Evolutionary conservation across 1,140 invertebrate species (phyloP), one percentile per base, ranked within the genome.

Genomic region (Drosophila ironensis): DNA sequence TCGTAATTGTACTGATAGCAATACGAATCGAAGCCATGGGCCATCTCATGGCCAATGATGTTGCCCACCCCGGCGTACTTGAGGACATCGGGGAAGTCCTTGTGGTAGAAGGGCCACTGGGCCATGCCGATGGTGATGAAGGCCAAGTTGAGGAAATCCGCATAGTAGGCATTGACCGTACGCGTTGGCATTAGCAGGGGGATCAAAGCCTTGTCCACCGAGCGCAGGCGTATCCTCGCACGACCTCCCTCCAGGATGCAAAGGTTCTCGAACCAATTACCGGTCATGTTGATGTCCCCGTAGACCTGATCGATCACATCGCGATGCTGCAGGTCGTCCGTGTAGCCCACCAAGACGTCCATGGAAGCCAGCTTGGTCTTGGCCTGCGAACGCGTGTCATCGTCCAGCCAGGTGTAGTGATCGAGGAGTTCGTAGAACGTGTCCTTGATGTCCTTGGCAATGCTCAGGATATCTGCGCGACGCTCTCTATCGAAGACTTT

Each of bases 1-100:
- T 93, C 90, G 61, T 93, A 93, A 69, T 96, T 94, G 61, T 92
- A 95, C 57, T 98, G 95, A 12, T 98, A 93, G n/a, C 98, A 78
- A 22, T 87, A 63, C 53, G 93, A 91, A 52, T 94, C 93, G 61
- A 94, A 94, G 1, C 93, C 93, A 54, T 94, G 94, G 5, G 93
- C 93, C 50, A 94, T 93, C 81, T 95, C 94, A 61, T 95, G 94
- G 0, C 94, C 94, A 46, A 95, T 93, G 9, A 94, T 92, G 12
- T 92, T 92, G 1, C 94, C 94, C 25, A 95, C 92, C 0, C 93
- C 93, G 0, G 93, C 94, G 59, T 93, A 94, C 25, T 90, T 90
- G 1, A 90, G 53, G 1, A 87, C 76, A 0, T 56, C 38, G 1
- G 88, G 88, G 7, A 88, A 75, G 0, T 71, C 54, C 2, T 19